A percentile compares a stretch with the other conserved stretches of the same genome.
phyloP scores from a whole-genome alignment of 1,140 invertebrate genomes.

The Sarcophaga bullata region DNA sequence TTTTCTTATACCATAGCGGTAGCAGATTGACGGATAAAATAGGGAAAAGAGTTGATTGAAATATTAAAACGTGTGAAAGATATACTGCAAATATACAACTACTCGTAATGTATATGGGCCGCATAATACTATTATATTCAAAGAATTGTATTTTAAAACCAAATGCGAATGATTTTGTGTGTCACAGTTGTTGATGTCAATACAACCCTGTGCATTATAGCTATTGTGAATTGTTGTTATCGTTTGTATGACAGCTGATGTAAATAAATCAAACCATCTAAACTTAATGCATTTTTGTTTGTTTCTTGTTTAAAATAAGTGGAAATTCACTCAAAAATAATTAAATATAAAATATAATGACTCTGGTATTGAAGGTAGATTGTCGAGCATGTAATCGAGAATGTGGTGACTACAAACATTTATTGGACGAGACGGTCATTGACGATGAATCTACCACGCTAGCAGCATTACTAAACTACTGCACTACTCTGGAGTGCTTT shows the following conservation, averaged over 20 bases:
- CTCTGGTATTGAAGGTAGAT: conserved; percentile 26
- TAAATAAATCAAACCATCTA: neutral
- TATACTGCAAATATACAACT: no score
- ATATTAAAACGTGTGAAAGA: no score
- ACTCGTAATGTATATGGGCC: no score
- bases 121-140: no score
- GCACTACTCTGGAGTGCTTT: conserved; percentile 32
- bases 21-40: no score
- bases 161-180: no score
- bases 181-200: neutral
- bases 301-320: neutral
- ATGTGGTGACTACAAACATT: conserved; percentile 28
- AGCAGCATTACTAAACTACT: conserved; percentile 13
- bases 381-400: conserved; percentile 29
- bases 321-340: neutral
- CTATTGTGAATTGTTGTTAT: conserved; percentile 20
- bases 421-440: conserved; percentile 18
- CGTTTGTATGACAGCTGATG: neutral
- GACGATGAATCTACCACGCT: conserved; percentile 24
- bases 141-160: no score
- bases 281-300: neutral
- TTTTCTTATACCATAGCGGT: no score
- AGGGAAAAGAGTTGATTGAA: no score
- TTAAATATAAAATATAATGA: conserved; percentile 17
- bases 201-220: neutral